These are phyloP conservation scores for Sarcophaga peregrina DNA, from an alignment of 1,140 invertebrate genomes.

Conservation along the genomic window DNA sequence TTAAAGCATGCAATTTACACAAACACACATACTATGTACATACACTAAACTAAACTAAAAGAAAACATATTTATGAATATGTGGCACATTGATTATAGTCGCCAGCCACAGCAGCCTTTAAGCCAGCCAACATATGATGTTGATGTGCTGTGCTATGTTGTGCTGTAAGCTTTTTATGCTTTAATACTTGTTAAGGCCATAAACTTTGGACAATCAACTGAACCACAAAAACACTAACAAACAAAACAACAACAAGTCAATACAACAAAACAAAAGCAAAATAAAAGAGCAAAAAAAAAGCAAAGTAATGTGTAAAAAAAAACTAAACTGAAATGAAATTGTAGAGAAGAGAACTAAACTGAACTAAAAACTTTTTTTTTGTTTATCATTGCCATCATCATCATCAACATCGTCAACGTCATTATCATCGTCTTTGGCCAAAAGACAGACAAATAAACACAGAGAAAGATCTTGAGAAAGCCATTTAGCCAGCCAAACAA, in stretches of 20 bases:
- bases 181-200: conserved; percentile 20
- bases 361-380: neutral
- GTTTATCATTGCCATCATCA: neutral
- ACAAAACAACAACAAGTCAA: too few relatives aligned
- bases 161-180: conserved; percentile 12
- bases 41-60: neutral
- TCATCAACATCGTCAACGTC: neutral
- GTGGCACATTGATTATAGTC: too few relatives aligned
- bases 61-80: too few relatives aligned
- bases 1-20: neutral
- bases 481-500: neutral
- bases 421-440: conserved; percentile 14
- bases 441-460: neutral
- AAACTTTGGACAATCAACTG: neutral
- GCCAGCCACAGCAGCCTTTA: too few relatives aligned
- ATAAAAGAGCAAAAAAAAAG: too few relatives aligned
- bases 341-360: neutral
- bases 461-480: conserved; percentile 26
- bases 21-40: neutral
- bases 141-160: too few relatives aligned
- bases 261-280: too few relatives aligned
- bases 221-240: too few relatives aligned
- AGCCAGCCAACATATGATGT: too few relatives aligned
- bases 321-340: neutral
- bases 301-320: too few relatives aligned